Evolutionary conservation across 2,888 invertebrate species (phyloP).

Genomic region (Hyposoter didymator): DNA sequence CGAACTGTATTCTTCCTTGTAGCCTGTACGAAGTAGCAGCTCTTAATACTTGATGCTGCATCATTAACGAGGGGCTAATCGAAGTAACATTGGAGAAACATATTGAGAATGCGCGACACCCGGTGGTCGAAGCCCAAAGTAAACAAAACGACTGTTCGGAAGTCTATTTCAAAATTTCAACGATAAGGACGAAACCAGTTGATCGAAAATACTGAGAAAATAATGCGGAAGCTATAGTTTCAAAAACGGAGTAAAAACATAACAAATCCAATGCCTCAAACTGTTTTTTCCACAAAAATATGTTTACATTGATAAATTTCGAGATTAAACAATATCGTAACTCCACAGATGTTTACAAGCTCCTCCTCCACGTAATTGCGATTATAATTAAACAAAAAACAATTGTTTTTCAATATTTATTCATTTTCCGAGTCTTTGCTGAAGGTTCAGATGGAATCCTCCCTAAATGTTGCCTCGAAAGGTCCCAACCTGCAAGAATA

Average conservation of each 20-base stretch:
- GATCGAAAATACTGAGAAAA: slow-evolving; percentile 15
- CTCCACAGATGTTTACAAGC: neutral
- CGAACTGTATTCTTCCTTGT: neutral
- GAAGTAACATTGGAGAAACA: neutral
- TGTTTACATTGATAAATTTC: neutral
- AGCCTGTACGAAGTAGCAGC: slow-evolving; percentile 49
- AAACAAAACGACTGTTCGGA: slow-evolving; percentile 14
- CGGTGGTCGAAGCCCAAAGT: neutral
- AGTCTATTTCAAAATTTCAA: neutral
- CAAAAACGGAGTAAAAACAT: neutral
- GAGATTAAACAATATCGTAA: neutral
- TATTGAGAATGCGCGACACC: slow-evolving; percentile 24
- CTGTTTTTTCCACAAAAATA: neutral
- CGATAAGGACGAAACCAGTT: neutral
- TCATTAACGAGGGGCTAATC: too few relatives aligned
- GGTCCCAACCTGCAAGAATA: neutral
- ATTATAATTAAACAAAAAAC: neutral
- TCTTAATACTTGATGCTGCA: too few relatives aligned
- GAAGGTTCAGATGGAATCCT: neutral
- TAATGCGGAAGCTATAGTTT: neutral
- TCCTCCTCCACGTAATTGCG: neutral
- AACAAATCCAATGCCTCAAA: slow-evolving; percentile 15
- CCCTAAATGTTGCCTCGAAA: slow-evolving; percentile 9
- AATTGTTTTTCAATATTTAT: neutral
- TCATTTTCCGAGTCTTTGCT: neutral